Evolutionary conservation across 2,888 invertebrate species (phyloP).

Genomic region (Capitulum mitella): DNA sequence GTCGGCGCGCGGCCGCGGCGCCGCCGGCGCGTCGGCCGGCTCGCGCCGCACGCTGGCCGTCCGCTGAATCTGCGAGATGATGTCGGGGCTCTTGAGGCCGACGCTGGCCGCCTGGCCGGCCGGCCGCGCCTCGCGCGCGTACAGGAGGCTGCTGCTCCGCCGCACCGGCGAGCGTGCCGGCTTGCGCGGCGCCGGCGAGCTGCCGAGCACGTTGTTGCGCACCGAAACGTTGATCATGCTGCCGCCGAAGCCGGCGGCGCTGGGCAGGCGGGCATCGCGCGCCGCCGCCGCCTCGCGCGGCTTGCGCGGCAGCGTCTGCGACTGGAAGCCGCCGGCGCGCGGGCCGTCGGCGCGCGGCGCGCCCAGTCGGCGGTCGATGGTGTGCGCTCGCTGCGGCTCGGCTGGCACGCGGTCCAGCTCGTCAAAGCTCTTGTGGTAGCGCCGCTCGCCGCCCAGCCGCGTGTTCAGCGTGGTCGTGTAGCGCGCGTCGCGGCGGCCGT

Average conservation of each 20-base stretch:
- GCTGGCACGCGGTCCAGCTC: not conserved
- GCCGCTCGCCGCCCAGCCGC: not conserved
- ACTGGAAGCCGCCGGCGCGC: not conserved
- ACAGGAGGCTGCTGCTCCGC: conserved; percentile 7
- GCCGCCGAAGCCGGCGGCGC: conserved; percentile 29
- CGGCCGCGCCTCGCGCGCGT: not conserved
- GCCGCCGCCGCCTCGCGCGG: not conserved
- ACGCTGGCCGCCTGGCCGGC: not conserved
- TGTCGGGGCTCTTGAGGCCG: conserved; percentile 25
- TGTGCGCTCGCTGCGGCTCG: conserved; percentile 17
- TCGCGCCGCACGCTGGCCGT: not conserved
- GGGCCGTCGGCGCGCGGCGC: not conserved
- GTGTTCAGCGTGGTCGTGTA: not conserved
- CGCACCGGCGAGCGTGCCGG: not conserved
- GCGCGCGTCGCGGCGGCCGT: not conserved
- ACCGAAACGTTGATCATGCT: conserved; percentile 34
- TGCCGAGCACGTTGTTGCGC: not conserved
- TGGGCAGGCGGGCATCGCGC: not conserved
- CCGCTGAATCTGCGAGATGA: conserved; percentile 6
- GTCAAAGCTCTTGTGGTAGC: not conserved
- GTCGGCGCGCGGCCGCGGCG: not conserved
- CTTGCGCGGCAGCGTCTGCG: not conserved
- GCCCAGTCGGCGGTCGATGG: conserved; percentile 13
- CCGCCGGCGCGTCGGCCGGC: not conserved
- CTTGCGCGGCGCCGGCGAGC: not conserved